A percentile compares a stretch with the other conserved stretches of the same genome.
phyloP scores from a whole-genome alignment of 2,113 vertebrate species.

The Loxodonta africana region DNA sequence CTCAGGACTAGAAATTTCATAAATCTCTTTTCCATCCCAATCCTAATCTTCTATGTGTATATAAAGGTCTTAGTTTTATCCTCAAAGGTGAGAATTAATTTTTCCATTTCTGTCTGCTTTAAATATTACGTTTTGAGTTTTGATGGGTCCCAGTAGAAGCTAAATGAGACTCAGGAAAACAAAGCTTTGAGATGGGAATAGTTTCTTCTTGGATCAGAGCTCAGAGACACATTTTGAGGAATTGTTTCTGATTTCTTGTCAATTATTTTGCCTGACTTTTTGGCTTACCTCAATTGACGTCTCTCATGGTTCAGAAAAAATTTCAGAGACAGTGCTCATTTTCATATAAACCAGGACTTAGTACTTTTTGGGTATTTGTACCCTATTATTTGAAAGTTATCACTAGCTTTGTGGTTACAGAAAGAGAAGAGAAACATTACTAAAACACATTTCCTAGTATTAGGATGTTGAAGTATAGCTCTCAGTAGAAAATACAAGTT shows the following conservation, averaged over 20 bases:
- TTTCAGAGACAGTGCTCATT: not conserved
- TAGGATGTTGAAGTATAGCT: not conserved
- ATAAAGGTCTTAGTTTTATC: conserved; percentile 14
- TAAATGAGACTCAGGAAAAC: conserved; percentile 45
- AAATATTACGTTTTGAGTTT: conserved; percentile 31
- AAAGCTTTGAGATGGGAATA: conserved; percentile 39
- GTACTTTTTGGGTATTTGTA: not conserved
- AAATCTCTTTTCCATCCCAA: conserved; percentile 72
- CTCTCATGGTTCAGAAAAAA: conserved; percentile 16
- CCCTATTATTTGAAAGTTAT: not conserved
- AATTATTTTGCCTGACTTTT: conserved; percentile 35
- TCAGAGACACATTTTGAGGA: conserved; percentile 26
- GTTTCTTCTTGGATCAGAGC: conserved; percentile 44
- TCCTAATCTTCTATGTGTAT: conserved; percentile 37
- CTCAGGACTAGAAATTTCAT: conserved; percentile 53
- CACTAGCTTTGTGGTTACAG: not conserved
- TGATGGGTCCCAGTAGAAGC: conserved; percentile 26
- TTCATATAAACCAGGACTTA: conserved; percentile 1
- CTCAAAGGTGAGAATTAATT: conserved; percentile 34
- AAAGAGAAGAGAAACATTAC: not conserved
- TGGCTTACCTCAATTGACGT: not conserved
- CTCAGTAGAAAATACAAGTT: not conserved
- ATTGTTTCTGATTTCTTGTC: conserved; percentile 50
- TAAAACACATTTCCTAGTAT: conserved; percentile 36
- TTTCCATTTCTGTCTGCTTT: conserved; percentile 42